Conservation (phyloP, 1,140 invertebrate genomes). For the Zophobas morio region DNA sequence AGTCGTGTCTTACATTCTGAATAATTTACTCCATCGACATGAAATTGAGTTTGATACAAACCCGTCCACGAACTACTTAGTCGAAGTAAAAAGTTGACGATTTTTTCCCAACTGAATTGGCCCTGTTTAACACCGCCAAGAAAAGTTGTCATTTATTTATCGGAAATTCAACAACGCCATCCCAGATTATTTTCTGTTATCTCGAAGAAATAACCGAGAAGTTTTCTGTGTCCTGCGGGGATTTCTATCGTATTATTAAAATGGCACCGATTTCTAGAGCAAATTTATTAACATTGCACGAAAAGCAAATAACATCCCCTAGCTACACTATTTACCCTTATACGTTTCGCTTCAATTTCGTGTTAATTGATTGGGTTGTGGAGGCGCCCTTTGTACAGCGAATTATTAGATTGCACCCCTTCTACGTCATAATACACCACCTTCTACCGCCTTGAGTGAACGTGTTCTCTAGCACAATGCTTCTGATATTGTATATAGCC, state of each 20-base stretch:
- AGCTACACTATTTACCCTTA: constrained; percentile 27
- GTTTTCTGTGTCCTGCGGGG: neutral
- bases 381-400: constrained; percentile 14
- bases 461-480: constrained; percentile 29
- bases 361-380: constrained; percentile 28
- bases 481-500: constrained; percentile 28
- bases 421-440: constrained; percentile 28
- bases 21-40: neutral
- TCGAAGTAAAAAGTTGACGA: neutral
- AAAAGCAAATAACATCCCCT: constrained; percentile 25
- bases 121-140: neutral
- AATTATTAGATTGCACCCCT: constrained; percentile 40
- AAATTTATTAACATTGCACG: neutral
- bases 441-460: constrained; percentile 29
- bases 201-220: neutral
- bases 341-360: constrained; percentile 27
- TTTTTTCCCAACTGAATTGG: neutral
- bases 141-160: neutral
- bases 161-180: neutral
- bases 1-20: no score
- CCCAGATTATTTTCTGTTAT: neutral
- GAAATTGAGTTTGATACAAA: neutral
- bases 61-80: neutral
- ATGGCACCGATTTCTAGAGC: neutral
- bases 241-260: neutral